Conservation (phyloP, 2,797 vertebrate genomes). For the Brotula barbata region DNA sequence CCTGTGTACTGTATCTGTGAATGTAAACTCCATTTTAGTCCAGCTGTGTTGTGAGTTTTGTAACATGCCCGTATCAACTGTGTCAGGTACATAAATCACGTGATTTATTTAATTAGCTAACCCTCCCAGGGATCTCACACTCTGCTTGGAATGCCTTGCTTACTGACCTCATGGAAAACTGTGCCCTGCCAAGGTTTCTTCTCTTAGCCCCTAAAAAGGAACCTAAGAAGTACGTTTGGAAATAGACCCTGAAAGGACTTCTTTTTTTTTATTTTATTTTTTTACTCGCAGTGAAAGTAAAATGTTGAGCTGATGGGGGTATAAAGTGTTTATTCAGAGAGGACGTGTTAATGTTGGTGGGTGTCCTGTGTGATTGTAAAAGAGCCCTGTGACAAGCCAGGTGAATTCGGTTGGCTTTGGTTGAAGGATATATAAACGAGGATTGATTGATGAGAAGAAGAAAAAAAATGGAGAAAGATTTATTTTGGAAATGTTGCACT, state of each 20-base stretch:
- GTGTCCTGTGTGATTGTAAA: conserved; percentile 4
- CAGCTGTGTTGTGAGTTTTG: conserved; percentile 61
- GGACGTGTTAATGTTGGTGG: conserved; percentile 3
- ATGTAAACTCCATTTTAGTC: conserved; percentile 29
- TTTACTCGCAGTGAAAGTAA: conserved; percentile 38
- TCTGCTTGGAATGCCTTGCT: conserved; percentile 69
- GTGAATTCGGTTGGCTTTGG: too few species aligned
- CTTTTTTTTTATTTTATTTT: conserved; percentile 22
- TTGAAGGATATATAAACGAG: too few species aligned
- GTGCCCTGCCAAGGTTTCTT: conserved; percentile 74
- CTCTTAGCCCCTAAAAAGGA: conserved; percentile 80
- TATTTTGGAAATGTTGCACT: too few species aligned
- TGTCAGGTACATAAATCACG: conserved; percentile 72
- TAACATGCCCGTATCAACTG: conserved; percentile 56
- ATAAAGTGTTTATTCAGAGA: conserved; percentile 16
- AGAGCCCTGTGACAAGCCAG: conserved; percentile 16
- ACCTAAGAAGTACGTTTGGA: conserved; percentile 68
- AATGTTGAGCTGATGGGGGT: conserved; percentile 36
- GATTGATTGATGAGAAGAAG: too few species aligned
- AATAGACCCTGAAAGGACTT: conserved; percentile 55
- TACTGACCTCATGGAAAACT: conserved; percentile 80
- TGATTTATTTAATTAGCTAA: conserved; percentile 75
- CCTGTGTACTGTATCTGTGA: conserved; percentile 29
- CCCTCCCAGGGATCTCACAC: conserved; percentile 72
- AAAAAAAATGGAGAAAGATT: too few species aligned